Percentiles rank a stretch among this genome's conserved stretches.
These are phyloP conservation scores for Osedax fenrisi DNA, from an alignment of 2,888 invertebrate species.

Conservation along the genomic window DNA sequence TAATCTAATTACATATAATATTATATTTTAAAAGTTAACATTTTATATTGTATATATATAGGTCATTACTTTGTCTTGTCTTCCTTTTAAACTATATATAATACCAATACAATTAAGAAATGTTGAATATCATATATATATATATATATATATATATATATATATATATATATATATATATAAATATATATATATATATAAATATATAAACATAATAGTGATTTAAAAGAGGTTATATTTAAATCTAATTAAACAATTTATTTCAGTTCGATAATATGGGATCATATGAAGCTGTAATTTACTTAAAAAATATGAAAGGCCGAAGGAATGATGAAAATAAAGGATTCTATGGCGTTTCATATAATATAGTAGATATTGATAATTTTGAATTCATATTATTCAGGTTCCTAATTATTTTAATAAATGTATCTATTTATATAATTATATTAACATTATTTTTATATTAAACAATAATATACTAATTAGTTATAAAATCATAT, in stretches of 20 bases:
- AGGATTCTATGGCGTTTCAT: neutral
- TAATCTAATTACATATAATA: too few species aligned
- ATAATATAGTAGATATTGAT: neutral
- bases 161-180: neutral
- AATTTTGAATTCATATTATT: neutral
- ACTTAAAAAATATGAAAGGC: neutral
- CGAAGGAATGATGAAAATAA: neutral
- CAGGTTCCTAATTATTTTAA: neutral
- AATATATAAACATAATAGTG: neutral
- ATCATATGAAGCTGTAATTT: neutral
- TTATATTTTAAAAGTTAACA: too few species aligned
- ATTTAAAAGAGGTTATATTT: neutral
- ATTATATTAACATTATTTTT: neutral
- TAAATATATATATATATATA: neutral
- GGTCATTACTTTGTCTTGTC: too few species aligned
- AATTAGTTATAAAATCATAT: too few species aligned
- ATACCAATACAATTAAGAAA: too few species aligned
- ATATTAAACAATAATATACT: too few species aligned
- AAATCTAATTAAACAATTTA: neutral
- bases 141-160: neutral
- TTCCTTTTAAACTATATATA: too few species aligned
- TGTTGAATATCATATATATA: too few species aligned
- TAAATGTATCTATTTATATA: neutral
- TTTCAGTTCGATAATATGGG: neutral
- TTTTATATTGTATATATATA: too few species aligned